phyloP scores from a whole-genome alignment of 1,140 invertebrate genomes.

The Bemisia tabaci region DNA sequence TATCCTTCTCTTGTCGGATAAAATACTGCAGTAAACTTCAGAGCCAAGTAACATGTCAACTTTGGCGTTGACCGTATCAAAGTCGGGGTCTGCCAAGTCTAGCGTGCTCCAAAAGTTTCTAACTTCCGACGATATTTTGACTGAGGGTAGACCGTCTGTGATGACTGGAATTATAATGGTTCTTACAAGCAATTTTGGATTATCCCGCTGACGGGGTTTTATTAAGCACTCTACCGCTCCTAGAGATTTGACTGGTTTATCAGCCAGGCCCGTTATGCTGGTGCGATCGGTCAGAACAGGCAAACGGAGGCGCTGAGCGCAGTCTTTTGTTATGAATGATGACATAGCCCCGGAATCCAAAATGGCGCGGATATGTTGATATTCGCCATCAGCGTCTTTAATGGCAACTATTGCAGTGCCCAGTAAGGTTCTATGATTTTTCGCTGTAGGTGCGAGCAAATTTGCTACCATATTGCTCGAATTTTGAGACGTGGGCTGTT shows the following conservation, averaged over 20 bases:
- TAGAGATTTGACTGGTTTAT: neutral
- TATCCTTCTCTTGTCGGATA: neutral
- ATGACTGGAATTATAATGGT: neutral
- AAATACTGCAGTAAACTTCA: neutral
- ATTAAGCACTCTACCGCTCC: neutral
- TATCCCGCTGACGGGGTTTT: neutral
- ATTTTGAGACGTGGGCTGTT: neutral
- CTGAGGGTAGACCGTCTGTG: neutral
- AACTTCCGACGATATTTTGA: neutral
- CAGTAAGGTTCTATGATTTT: neutral
- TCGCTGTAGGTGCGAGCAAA: neutral
- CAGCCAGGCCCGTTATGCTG: neutral
- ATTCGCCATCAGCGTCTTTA: neutral
- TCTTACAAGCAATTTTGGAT: neutral
- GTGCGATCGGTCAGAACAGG: too few relatives aligned
- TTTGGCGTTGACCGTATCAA: neutral
- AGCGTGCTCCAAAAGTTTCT: neutral
- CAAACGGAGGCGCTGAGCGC: neutral
- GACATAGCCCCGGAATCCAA: conserved; percentile 1
- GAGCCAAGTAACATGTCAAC: neutral
- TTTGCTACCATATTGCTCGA: neutral
- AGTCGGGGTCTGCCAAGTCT: neutral
- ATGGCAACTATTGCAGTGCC: conserved; percentile 3
- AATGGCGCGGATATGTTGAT: neutral
- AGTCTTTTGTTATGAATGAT: neutral